Base-by-base conservation (phyloP, 2,797 vertebrate species). In the Margarornis squamiger region DNA sequence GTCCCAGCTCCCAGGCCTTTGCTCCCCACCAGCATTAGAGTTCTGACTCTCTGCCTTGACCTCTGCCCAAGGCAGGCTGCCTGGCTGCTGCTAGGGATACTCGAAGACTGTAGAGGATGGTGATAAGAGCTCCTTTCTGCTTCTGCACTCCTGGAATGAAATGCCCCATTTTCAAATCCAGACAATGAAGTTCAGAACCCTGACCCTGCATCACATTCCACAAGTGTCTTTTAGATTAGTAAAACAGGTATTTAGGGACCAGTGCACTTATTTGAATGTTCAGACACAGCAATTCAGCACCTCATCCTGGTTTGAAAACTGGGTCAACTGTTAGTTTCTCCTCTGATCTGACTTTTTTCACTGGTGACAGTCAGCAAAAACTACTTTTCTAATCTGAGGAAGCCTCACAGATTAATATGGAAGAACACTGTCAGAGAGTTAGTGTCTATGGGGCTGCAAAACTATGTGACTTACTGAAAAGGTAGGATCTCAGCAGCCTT, bases 271-370 rank as follows among this genome's bases (percentile, higher is more conserved):
- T 86, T 55, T 80, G 51, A 78, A 63, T 70, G 39, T 79, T 88
- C 83, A 93, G 45, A 62, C 51, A 80, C 65, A 83, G 70, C 77
- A 51, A 83, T 92, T 81, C 88, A 24, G n/a, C 70, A 92, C 58
- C 54, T 90, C 65, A 46, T 81, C 14, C 54, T 72, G 61, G 34
- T 93, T 84, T 96, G 55, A 93, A 94, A 96, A 92, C 55, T 89
- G 77, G 88, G 91, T 94, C 95, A 95, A 91, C 91, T 82, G 77
- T 52, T 81, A 38, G 57, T 92, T 94, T 96, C 86, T 92, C 32
- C 38, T 93, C 76, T 52, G 30, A 71, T 74, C 41, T 86, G n/a
- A 45, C 49, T 86, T 57, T 62, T 93, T 58, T 71, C 49, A 65
- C 20, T 21, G 11, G n/a, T 51, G 39, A 12, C 67, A 76, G 66